A percentile compares a stretch with the other conserved stretches of the same genome.
These are phyloP conservation scores for Zaprionus camerounensis DNA, from an alignment of 1,140 invertebrate species.

Conservation along the genomic window DNA sequence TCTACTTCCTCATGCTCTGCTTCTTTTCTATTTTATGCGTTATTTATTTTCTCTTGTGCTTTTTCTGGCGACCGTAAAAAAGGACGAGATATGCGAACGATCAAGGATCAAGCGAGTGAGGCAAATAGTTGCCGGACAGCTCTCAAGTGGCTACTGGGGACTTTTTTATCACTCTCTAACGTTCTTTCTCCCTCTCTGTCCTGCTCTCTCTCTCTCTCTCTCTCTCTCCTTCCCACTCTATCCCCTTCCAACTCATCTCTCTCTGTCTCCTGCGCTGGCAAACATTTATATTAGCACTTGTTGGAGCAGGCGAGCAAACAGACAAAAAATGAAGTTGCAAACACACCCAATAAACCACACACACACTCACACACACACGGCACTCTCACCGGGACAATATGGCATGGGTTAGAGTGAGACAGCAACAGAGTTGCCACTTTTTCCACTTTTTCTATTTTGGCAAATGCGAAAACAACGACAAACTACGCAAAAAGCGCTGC, in stretches of 20 bases:
- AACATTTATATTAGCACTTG: conserved; percentile 66
- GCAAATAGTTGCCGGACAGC: conserved; percentile 14
- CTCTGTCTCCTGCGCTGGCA: background rate
- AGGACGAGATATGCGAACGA: conserved; percentile 33
- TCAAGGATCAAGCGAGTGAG: conserved; percentile 37
- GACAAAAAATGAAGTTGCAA: conserved; percentile 57
- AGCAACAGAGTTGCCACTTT: conserved; percentile 11
- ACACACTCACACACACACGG: background rate
- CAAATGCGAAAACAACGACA: conserved; percentile 70
- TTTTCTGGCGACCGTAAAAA: background rate
- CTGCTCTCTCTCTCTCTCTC: background rate
- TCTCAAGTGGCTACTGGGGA: conserved; percentile 22
- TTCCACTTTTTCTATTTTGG: conserved; percentile 7
- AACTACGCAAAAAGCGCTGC: conserved; percentile 74
- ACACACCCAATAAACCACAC: conserved; percentile 29
- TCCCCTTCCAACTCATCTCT: background rate
- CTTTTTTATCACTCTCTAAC: background rate
- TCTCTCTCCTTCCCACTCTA: background rate
- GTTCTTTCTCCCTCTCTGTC: background rate
- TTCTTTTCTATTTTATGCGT: conserved; percentile 1
- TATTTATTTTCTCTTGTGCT: conserved; percentile 9
- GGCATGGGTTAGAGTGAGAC: background rate
- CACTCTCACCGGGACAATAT: too few species aligned
- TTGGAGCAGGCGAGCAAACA: conserved; percentile 31
- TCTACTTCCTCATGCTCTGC: background rate